Evolutionary conservation across 2,888 invertebrate species (phyloP).

Genomic region (Colostygia pectinataria): DNA sequence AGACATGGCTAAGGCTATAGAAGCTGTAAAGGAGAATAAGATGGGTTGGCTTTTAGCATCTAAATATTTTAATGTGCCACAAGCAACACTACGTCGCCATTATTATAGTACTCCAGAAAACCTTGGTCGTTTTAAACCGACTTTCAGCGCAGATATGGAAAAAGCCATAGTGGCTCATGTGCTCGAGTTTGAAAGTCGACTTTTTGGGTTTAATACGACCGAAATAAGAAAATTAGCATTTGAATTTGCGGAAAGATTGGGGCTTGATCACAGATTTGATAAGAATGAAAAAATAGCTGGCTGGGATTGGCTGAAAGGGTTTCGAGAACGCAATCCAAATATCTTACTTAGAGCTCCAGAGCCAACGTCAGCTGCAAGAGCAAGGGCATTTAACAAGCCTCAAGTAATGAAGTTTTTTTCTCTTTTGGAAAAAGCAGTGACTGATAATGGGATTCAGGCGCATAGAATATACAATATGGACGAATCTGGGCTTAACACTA

Average conservation of each 20-base stretch:
- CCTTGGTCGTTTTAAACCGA: background rate
- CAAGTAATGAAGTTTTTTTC: background rate
- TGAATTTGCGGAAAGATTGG: background rate
- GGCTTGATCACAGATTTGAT: no score
- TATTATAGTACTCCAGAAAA: conserved; percentile 20
- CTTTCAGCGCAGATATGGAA: background rate
- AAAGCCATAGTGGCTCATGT: no score
- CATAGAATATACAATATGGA: conserved; percentile 38
- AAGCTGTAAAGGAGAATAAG: conserved; percentile 23
- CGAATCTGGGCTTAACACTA: conserved; percentile 32
- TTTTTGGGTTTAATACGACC: background rate
- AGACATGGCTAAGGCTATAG: conserved; percentile 20
- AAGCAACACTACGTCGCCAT: conserved; percentile 9
- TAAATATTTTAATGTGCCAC: conserved; percentile 17
- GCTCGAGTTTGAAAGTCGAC: background rate
- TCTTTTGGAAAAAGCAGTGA: no score
- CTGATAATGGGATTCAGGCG: conserved; percentile 13
- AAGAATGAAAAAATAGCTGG: background rate
- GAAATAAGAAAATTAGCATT: background rate
- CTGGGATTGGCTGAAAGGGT: background rate
- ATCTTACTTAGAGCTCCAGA: background rate
- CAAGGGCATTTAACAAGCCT: background rate
- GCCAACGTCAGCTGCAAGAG: background rate
- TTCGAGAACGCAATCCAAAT: background rate
- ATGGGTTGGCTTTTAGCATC: conserved; percentile 29